Conservation (phyloP, 2,797 vertebrate species). For the Rachycentron canadum region DNA sequence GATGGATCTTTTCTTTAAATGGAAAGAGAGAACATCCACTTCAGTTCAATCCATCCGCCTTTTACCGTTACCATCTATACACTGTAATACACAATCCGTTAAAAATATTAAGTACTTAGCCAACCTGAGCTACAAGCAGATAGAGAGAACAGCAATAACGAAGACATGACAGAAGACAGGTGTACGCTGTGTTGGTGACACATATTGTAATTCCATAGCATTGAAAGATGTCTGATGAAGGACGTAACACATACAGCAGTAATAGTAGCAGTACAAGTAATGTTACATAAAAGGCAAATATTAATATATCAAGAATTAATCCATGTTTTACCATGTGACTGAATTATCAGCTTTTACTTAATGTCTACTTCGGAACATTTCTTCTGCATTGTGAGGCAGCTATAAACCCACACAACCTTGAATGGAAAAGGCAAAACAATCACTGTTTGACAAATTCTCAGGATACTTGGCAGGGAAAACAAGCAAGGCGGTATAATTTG, state of each 20-base stretch:
- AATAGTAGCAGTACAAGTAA: constrained; percentile 77
- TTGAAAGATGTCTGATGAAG: constrained; percentile 68
- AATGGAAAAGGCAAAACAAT: constrained; percentile 69
- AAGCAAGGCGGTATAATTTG: constrained; percentile 47
- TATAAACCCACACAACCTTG: constrained; percentile 48
- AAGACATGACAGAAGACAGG: constrained; percentile 71
- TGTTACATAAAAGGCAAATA: constrained; percentile 81
- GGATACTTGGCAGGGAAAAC: constrained; percentile 30
- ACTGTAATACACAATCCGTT: constrained; percentile 92
- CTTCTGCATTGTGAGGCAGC: constrained; percentile 60
- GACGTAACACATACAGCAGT: constrained; percentile 76
- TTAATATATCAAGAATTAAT: constrained; percentile 73
- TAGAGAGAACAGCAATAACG: constrained; percentile 74
- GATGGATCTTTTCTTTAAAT: constrained; percentile 70
- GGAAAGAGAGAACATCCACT: constrained; percentile 72
- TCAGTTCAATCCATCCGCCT: constrained; percentile 62
- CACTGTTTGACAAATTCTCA: constrained; percentile 65
- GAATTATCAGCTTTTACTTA: constrained; percentile 56
- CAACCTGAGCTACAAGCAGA: constrained; percentile 86
- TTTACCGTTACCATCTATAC: constrained; percentile 89
- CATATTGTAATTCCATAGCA: constrained; percentile 63
- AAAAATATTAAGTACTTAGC: constrained; percentile 88
- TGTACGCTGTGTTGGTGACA: constrained; percentile 63
- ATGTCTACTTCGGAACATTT: constrained; percentile 54
- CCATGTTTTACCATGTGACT: constrained; percentile 61